These are phyloP conservation scores for Noctua janthina DNA, from an alignment of 2,888 invertebrate genomes.

Conservation along the genomic window DNA sequence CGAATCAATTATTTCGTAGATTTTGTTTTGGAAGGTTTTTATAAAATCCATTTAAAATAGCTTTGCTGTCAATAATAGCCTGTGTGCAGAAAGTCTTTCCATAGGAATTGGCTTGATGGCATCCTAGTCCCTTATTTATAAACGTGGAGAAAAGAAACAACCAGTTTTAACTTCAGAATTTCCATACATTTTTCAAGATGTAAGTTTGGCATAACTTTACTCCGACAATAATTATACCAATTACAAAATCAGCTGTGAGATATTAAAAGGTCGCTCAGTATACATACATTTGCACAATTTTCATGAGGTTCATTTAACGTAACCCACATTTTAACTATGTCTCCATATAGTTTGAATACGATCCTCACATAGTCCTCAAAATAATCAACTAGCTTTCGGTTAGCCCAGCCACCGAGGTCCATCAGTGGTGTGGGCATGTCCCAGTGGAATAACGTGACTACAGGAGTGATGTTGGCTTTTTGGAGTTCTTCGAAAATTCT, in stretches of 20 bases:
- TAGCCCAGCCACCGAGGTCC: conserved; percentile 89
- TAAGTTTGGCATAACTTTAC: too few species aligned
- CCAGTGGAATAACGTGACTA: conserved; percentile 92
- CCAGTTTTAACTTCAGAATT: not conserved
- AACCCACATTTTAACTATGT: conserved; percentile 92
- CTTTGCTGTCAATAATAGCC: not conserved
- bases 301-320: conserved; percentile 93
- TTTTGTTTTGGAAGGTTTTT: too few species aligned
- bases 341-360: conserved; percentile 91
- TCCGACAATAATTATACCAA: not conserved
- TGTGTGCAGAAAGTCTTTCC: not conserved
- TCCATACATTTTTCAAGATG: not conserved
- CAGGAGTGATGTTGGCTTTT: conserved; percentile 92
- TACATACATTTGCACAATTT: conserved; percentile 85
- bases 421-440: conserved; percentile 88
- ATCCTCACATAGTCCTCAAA: conserved; percentile 90
- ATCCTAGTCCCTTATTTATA: not conserved
- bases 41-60: too few species aligned
- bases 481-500: conserved; percentile 93
- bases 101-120: not conserved
- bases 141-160: not conserved
- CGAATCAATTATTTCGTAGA: too few species aligned
- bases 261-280: not conserved
- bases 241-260: not conserved
- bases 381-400: conserved; percentile 87